Conservation (phyloP, 2,797 vertebrate genomes). For the Babyrousa celebensis region DNA sequence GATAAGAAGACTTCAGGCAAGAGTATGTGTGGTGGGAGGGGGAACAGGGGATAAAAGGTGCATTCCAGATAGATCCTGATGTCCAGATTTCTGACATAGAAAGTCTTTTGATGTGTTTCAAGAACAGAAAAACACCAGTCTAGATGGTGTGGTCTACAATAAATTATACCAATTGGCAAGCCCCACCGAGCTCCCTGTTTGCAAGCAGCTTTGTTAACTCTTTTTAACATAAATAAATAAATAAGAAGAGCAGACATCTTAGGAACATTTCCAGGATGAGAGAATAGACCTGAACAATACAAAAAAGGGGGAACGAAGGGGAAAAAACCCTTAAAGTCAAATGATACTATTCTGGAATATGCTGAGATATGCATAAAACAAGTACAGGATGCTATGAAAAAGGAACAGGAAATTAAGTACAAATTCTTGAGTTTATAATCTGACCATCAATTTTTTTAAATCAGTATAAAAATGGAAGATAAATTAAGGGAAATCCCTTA, state of each 20-base stretch:
- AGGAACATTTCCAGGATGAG: slow-evolving; percentile 56
- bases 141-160: background rate
- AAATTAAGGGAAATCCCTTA: background rate
- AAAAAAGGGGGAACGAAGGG: background rate
- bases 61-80: slow-evolving; percentile 16
- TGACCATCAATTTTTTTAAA: slow-evolving; percentile 28
- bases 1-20: background rate
- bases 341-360: background rate
- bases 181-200: background rate
- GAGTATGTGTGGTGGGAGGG: background rate
- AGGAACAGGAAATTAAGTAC: background rate
- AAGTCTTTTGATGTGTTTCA: slow-evolving; percentile 16
- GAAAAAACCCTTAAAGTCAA: background rate
- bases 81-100: background rate
- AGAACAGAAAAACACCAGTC: background rate
- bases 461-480: background rate
- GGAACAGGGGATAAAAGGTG: background rate
- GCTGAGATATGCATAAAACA: background rate
- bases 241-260: background rate
- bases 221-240: slow-evolving; percentile 50
- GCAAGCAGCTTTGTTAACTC: slow-evolving; percentile 13
- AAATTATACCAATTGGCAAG: slow-evolving; percentile 40
- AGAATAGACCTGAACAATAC: background rate
- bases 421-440: background rate
- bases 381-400: background rate